Conservation (phyloP, 1,140 invertebrate species). For the Heliconius melpomene region DNA sequence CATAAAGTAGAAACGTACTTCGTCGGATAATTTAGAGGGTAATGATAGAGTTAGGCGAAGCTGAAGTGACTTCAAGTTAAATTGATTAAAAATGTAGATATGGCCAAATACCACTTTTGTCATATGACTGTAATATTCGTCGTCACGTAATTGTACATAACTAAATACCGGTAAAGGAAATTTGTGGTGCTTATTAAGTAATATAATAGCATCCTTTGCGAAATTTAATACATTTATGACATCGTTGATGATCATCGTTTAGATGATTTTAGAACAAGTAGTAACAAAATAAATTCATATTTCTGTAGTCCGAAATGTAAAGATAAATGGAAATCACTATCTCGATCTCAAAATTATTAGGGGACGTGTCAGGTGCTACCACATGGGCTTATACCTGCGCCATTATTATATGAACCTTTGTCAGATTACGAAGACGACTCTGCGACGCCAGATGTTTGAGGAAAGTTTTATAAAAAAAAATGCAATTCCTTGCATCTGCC, state of each 20-base stretch:
- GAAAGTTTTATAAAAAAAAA: background rate
- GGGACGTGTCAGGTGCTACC: conserved; percentile 66
- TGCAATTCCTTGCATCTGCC: conserved; percentile 9
- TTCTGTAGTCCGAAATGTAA: background rate
- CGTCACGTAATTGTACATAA: background rate
- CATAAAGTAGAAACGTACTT: conserved; percentile 73
- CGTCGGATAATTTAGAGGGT: conserved; percentile 52
- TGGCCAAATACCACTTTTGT: background rate
- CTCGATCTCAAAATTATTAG: conserved; percentile 41
- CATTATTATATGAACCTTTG: conserved; percentile 46
- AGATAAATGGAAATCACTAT: conserved; percentile 29
- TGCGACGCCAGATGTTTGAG: conserved; percentile 2
- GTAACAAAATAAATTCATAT: background rate
- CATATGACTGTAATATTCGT: background rate
- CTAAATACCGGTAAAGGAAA: background rate
- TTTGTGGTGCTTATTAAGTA: too few species aligned
- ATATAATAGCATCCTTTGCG: too few species aligned
- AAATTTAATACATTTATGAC: too few species aligned
- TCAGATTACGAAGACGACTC: conserved; percentile 17
- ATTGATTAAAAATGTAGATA: conserved; percentile 2
- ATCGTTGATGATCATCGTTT: too few species aligned
- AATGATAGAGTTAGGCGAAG: conserved; percentile 43
- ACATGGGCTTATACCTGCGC: conserved; percentile 57
- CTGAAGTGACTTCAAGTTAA: conserved; percentile 11
- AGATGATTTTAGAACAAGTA: too few species aligned